A percentile compares a stretch with the other conserved stretches of the same genome.
These are phyloP conservation scores for Sminthurinus signatus DNA, from an alignment of 1,140 invertebrate genomes.

Conservation along the genomic window DNA sequence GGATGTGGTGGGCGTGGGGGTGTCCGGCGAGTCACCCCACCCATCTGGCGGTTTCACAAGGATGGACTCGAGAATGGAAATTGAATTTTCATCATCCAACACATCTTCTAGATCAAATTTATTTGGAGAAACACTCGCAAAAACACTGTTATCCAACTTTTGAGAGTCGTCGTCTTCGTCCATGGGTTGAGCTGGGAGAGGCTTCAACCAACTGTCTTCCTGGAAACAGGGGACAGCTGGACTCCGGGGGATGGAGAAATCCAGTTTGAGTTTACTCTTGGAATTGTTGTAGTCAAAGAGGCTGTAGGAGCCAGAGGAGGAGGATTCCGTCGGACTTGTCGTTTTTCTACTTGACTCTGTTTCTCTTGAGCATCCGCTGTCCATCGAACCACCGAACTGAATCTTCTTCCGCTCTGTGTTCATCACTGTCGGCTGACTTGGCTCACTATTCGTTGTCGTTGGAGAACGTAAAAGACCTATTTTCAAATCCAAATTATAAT, in stretches of 20 bases:
- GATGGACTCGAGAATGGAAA: background rate
- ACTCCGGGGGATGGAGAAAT: conserved; percentile 10
- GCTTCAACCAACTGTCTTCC: background rate
- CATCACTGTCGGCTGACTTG: conserved; percentile 32
- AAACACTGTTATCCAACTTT: background rate
- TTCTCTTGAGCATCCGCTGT: conserved; percentile 21
- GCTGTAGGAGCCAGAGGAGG: conserved; percentile 50
- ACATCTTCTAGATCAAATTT: too few relatives aligned
- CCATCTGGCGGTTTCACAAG: conserved; percentile 29
- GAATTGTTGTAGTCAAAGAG: conserved; percentile 24
- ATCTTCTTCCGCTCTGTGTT: too few relatives aligned
- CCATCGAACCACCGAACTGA: conserved; percentile 20
- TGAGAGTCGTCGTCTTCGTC: background rate
- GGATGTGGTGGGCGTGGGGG: conserved; percentile 6
- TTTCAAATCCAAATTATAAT: too few relatives aligned
- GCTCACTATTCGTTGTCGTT: conserved; percentile 41
- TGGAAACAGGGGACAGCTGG: conserved; percentile 11
- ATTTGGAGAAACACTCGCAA: too few relatives aligned
- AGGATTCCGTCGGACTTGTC: conserved; percentile 69
- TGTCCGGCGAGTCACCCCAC: conserved; percentile 24
- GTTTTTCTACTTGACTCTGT: conserved; percentile 44
- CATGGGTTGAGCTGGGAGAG: background rate
- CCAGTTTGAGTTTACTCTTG: conserved; percentile 7
- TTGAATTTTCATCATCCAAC: background rate
- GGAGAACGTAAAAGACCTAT: conserved; percentile 2